A percentile compares a stretch with the other conserved stretches of the same genome.
Evolutionary conservation across 37 sponge, comb jelly and placozoan genomes (phyloP).

Genomic region (Chondrosia reniformis): DNA sequence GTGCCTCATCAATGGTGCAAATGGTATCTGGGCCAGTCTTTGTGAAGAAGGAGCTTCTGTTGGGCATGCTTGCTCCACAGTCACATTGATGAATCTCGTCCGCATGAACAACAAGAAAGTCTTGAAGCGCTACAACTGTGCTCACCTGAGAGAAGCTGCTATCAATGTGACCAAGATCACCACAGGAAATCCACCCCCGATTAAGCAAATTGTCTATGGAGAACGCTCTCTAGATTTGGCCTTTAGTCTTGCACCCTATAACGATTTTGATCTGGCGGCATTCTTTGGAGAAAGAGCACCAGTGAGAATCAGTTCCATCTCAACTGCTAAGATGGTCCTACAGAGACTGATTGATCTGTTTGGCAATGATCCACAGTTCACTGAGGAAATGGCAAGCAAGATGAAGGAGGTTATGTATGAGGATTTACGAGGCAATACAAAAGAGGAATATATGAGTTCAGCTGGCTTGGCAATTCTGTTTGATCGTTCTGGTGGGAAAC

Average conservation of each 20-base stretch:
- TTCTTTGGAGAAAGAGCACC: constrained; percentile 18
- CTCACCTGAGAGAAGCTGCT: constrained; percentile 26
- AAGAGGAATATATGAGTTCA: constrained; percentile 41
- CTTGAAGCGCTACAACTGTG: constrained; percentile 18
- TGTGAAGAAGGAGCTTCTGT: constrained; percentile 28
- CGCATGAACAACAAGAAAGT: constrained; percentile 30
- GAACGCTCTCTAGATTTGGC: constrained; percentile 30
- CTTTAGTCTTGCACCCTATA: too few relatives aligned
- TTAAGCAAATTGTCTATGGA: constrained; percentile 23
- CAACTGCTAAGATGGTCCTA: not conserved
- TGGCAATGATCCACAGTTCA: constrained; percentile 33
- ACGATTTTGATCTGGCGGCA: not conserved
- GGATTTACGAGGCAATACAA: constrained; percentile 19
- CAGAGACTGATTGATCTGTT: constrained; percentile 14
- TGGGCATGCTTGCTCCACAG: constrained; percentile 28
- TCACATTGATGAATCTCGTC: constrained; percentile 25
- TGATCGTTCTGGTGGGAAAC: constrained; percentile 33
- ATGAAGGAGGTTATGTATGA: constrained; percentile 32
- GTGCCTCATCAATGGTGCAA: constrained; percentile 18
- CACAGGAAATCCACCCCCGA: constrained; percentile 6
- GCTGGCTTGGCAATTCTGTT: constrained; percentile 46
- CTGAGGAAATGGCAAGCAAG: not conserved
- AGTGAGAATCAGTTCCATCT: not conserved
- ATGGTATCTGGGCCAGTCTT: constrained; percentile 31
- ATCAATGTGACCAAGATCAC: constrained; percentile 24